Base-by-base conservation (phyloP, 1,140 invertebrate species). In the Neomicropteryx cornuta region DNA sequence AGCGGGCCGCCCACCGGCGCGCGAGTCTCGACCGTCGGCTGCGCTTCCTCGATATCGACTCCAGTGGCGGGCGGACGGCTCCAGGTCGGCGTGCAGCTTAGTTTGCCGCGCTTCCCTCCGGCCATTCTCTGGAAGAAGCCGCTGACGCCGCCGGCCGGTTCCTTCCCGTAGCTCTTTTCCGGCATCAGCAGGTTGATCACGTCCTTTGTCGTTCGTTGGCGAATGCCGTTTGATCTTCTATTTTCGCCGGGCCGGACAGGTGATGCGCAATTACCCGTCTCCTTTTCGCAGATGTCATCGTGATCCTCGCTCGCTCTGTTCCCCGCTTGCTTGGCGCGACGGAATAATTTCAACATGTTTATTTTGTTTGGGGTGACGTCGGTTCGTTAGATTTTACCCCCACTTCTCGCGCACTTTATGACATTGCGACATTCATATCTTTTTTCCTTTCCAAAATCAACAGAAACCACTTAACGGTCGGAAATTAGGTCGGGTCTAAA, bases 161-260 rank as follows among this genome's bases (percentile, higher is more conserved):
- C 13, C 8, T 27, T 8, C 8, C 44, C 52, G 46, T 64, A 64
- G 20, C 60, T 51, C 3, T 54, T 60, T 27, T 55, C 51, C 5
- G 59, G 59, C 40, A 64, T 44, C 0, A 64, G 46, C 3, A 64
- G 41, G 47, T 64, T 64, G 5, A 64, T 55, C 50, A 64, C 61
- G 60, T 64, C 58, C 44, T 64, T 64, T 50, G 36, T 56, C 53
- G 46, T 52, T 54, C 45, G 13, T 13, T 27, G 8, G 23, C 23
- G 23, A 8, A 8, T 27, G 23, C 8, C 13, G 50, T 51, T 52
- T 41, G 27, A 33, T 53, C 47, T 44, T 46, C 30, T 55, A 46
- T 48, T 46, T 33, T 38, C 39, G 48, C 42, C 47, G 50, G 42
- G 53, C 43, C 49, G 54, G 51, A 45, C 47, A 16, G 27, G 51